Evolutionary conservation across 2,113 vertebrate genomes (phyloP), one percentile per base, ranked within the genome.

Genomic region (Lanius ludovicianus): DNA sequence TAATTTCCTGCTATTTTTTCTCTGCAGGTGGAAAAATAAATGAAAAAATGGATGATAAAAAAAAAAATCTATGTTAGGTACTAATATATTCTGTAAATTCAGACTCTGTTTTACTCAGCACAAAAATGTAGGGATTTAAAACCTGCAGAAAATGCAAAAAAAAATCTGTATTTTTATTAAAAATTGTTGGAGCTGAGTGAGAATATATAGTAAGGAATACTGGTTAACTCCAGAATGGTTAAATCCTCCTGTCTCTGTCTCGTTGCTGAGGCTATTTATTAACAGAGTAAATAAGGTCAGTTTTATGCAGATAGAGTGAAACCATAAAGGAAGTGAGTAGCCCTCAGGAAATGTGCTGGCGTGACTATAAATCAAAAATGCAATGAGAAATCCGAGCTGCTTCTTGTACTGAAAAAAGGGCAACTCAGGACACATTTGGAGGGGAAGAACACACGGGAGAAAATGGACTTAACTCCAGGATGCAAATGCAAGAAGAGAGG

Each of bases 251-350:
- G 78, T 65, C 35, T 63, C 75, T 83, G 22, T 59, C 55, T 96
- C 67, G 31, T 27, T 52, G 57, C 25, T 52, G 33, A 74, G 39
- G 84, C 46, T 87, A 77, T 96, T 96, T 96, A 95, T 96, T 96
- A 93, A 70, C 42, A 47, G 33, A 90, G 55, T 73, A 88, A 95
- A 87, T 91, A 93, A 86, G 81, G 75, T 35, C 78, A 70, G 81
- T 35, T 80, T 90, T 90, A 96, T 93, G 93, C 85, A 95, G 84
- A 89, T 80, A 50, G 94, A 93, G 47, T 79, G 52, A 88, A 70
- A 59, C 39, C 59, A 77, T 50, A 80, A 71, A 91, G 75, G 63
- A 84, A 95, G 31, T 69, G 84, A 91, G 71, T 25, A 70, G 71
- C 87, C 87, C 84, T 86, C 75, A 80, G 87, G 91, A 94, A 94